A percentile compares a stretch with the other conserved stretches of the same genome.
phyloP scores from a whole-genome alignment of 92 coral and sea anemone genomes.

The Palythoa caribaeorum region DNA sequence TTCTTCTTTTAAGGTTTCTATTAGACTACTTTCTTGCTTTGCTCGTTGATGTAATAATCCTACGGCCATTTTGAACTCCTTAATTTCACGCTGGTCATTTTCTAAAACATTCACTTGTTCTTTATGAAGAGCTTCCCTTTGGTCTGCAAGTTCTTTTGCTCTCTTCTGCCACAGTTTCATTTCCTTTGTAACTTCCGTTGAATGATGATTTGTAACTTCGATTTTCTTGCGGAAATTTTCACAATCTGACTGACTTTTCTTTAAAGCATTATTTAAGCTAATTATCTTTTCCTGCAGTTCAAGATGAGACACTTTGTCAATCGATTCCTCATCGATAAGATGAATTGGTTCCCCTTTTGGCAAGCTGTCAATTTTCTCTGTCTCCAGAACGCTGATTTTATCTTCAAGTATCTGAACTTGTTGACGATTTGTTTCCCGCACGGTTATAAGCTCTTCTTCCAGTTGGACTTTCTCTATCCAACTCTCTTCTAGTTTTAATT shows the following conservation, averaged over 20 bases:
- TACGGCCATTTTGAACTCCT: conserved; percentile 19
- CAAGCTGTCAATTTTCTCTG: not conserved
- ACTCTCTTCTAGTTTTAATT: conserved; percentile 69
- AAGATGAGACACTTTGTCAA: conserved; percentile 43
- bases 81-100: conserved; percentile 64
- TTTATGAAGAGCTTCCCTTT: conserved; percentile 48
- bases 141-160: conserved; percentile 72
- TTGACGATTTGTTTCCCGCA: conserved; percentile 49
- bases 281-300: conserved; percentile 60
- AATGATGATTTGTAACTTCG: conserved; percentile 62
- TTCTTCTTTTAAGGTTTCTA: conserved; percentile 49
- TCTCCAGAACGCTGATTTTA: conserved; percentile 23
- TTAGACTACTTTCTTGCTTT: not conserved
- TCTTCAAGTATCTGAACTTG: conserved; percentile 55
- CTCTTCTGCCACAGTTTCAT: conserved; percentile 75
- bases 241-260: conserved; percentile 59
- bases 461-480: conserved; percentile 66
- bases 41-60: conserved; percentile 10
- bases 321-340: conserved; percentile 35
- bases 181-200: conserved; percentile 68
- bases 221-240: conserved; percentile 61
- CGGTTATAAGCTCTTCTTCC: conserved; percentile 70
- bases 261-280: conserved; percentile 56
- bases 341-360: conserved; percentile 56
- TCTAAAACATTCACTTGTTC: conserved; percentile 49